phyloP scores from a whole-genome alignment of 2,888 invertebrate species.

The Idaea straminata region DNA sequence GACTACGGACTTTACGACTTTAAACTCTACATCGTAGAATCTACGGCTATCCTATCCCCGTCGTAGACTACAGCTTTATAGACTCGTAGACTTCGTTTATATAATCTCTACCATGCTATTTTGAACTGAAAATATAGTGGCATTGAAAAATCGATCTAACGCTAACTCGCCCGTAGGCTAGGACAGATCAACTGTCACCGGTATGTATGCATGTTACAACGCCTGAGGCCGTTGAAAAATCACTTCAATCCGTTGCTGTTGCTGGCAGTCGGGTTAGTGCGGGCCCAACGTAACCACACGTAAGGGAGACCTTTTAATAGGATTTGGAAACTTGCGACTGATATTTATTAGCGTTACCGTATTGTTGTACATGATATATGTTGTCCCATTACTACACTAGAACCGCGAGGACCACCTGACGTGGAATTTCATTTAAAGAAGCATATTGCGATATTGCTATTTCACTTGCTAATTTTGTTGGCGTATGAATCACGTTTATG shows the following conservation, averaged over 20 bases:
- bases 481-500: constrained; percentile 67
- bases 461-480: constrained; percentile 64
- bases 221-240: constrained; percentile 36
- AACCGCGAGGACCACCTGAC: constrained; percentile 50
- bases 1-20: not conserved
- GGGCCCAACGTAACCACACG: constrained; percentile 21
- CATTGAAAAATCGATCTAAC: no score
- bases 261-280: constrained; percentile 5
- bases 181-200: no score
- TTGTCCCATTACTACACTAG: constrained; percentile 50
- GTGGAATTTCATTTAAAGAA: constrained; percentile 77
- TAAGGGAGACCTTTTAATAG: constrained; percentile 37
- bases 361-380: constrained; percentile 68
- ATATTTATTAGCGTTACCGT: constrained; percentile 66
- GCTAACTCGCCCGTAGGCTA: no score
- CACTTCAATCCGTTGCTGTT: constrained; percentile 21
- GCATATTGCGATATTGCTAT: constrained; percentile 46
- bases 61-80: no score
- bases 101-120: no score
- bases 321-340: constrained; percentile 52
- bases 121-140: no score
- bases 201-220: no score
- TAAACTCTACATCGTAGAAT: not conserved
- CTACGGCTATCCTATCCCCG: not conserved
- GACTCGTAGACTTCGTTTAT: no score